phyloP scores from a whole-genome alignment of 2,888 invertebrate species.

The Trichacis sp. region DNA sequence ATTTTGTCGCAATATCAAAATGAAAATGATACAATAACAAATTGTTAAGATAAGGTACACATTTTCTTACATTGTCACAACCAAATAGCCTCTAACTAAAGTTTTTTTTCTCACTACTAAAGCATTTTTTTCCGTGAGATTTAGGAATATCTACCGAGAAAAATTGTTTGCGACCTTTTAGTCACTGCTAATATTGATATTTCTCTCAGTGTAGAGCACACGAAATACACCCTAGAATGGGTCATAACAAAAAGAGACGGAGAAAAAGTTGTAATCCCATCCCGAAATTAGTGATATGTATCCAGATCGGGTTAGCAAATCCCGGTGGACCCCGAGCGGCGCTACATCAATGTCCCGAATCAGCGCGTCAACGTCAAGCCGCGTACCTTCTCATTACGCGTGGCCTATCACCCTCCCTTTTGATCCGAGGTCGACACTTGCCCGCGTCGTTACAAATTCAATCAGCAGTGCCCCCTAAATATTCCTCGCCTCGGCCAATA shows the following conservation, averaged over 20 bases:
- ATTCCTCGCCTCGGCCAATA: constrained; percentile 15
- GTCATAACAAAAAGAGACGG: constrained; percentile 3
- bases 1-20: no score
- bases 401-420: constrained; percentile 44
- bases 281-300: constrained; percentile 16
- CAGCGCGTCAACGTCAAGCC: constrained; percentile 54
- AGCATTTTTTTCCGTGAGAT: no score
- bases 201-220: no score
- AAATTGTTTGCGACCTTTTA: no score
- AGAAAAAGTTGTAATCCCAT: not conserved
- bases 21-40: no score
- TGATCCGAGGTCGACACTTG: constrained; percentile 24
- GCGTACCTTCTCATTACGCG: constrained; percentile 58
- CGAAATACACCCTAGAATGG: not conserved
- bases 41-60: no score
- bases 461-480: constrained; percentile 49
- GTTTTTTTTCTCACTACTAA: no score
- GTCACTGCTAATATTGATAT: no score
- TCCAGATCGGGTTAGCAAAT: constrained; percentile 25
- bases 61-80: no score
- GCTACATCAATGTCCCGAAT: constrained; percentile 56
- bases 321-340: constrained; percentile 35
- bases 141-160: no score
- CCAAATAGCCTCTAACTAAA: no score
- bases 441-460: constrained; percentile 53